A percentile compares a stretch with the other conserved stretches of the same genome.
phyloP scores from a whole-genome alignment of 2,113 vertebrate species.

The Eurystomus gularis region DNA sequence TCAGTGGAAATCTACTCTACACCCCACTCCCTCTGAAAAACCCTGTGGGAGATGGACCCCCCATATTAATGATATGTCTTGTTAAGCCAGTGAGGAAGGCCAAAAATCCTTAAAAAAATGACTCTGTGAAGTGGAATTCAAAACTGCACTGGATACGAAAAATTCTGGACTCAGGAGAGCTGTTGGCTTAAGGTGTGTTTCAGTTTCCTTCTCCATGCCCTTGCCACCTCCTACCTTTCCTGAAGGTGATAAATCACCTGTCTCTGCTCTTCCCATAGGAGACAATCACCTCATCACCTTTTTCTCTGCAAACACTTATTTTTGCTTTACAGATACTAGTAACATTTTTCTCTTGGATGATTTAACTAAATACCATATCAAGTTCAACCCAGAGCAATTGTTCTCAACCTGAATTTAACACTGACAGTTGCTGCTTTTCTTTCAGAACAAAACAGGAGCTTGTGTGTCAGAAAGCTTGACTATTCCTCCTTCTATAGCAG shows the following conservation, averaged over 20 bases:
- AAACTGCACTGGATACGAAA: neutral
- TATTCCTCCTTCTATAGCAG: neutral
- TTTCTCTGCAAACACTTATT: neutral
- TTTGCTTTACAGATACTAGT: neutral
- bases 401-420: neutral
- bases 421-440: neutral
- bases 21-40: accelerated
- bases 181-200: neutral
- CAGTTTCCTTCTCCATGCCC: neutral
- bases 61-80: too few relatives aligned
- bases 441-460: neutral
- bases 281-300: neutral
- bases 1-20: neutral
- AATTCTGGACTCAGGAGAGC: neutral
- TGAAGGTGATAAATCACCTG: neutral
- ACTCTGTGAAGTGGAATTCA: neutral
- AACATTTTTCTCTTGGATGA: neutral
- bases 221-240: neutral
- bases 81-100: too few relatives aligned
- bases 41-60: too few relatives aligned
- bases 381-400: neutral
- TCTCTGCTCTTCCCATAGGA: neutral
- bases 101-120: neutral
- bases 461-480: neutral
- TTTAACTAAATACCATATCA: neutral